Evolutionary conservation across 2,113 vertebrate genomes (phyloP).

Genomic region (Forbesichthys agassizii): DNA sequence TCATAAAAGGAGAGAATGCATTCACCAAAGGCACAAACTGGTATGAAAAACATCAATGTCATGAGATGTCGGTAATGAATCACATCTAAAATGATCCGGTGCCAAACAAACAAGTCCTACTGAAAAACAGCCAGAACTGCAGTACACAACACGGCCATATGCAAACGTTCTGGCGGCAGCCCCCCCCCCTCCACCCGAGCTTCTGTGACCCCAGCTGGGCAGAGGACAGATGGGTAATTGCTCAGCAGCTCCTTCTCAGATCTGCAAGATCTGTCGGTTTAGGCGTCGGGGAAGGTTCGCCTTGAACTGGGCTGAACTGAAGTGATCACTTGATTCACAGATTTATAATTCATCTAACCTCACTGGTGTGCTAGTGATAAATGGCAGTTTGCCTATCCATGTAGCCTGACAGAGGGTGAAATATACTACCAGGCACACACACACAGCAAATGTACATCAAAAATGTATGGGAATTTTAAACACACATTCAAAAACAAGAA

Average conservation of each 20-base stretch:
- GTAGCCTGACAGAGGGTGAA: background rate
- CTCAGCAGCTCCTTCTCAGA: background rate
- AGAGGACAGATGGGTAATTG: constrained; percentile 3
- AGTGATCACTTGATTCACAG: constrained; percentile 13
- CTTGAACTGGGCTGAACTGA: constrained; percentile 2
- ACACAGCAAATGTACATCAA: constrained; percentile 48
- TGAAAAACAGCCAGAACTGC: background rate
- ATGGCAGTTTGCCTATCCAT: background rate
- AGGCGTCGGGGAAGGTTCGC: background rate
- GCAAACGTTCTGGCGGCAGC: background rate
- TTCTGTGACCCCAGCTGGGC: background rate
- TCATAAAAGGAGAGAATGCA: too few species aligned
- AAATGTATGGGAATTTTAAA: constrained; percentile 66
- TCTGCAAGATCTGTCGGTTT: background rate
- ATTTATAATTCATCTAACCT: constrained; percentile 29
- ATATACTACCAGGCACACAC: background rate
- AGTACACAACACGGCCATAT: background rate
- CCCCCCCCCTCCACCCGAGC: too few species aligned
- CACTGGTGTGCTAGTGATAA: constrained; percentile 14
- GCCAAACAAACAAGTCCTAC: background rate
- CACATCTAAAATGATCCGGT: background rate
- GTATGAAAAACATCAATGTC: too few species aligned
- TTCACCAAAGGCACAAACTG: too few species aligned
- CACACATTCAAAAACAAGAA: constrained; percentile 7
- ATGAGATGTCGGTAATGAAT: background rate